These are phyloP conservation scores for Fregata magnificens DNA, from an alignment of 2,113 vertebrate genomes.

Conservation along the genomic window DNA sequence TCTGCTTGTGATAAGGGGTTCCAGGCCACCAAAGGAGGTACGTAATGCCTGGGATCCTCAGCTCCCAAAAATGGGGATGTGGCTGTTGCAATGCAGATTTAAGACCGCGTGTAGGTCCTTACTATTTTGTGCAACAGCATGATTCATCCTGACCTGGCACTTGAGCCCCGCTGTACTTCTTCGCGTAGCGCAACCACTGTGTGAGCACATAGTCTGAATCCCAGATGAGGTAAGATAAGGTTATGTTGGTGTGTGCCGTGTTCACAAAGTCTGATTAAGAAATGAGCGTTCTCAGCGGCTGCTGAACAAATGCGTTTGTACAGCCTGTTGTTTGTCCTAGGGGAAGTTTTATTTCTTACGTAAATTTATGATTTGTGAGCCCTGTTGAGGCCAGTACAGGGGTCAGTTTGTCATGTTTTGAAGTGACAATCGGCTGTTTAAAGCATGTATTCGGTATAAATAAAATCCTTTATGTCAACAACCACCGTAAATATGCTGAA, in stretches of 20 bases:
- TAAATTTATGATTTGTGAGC: not conserved
- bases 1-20: not conserved
- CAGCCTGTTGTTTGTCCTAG: not conserved
- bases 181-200: rapidly evolving
- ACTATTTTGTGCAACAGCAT: not conserved
- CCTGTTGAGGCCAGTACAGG: not conserved
- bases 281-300: not conserved
- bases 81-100: not conserved
- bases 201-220: not conserved
- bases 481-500: not conserved
- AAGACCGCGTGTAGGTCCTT: rapidly evolving
- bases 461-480: not conserved
- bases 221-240: not conserved
- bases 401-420: not conserved
- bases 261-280: not conserved
- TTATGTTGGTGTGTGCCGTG: not conserved
- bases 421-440: not conserved
- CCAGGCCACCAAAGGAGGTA: not conserved
- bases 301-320: not conserved
- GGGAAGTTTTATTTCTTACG: not conserved
- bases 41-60: not conserved
- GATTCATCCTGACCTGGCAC: not conserved
- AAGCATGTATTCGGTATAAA: not conserved
- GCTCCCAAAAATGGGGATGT: not conserved
- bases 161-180: not conserved